Evolutionary conservation across 2,888 invertebrate species (phyloP), one percentile per base, ranked within the genome.

Genomic region (Drosophila rellima): DNA sequence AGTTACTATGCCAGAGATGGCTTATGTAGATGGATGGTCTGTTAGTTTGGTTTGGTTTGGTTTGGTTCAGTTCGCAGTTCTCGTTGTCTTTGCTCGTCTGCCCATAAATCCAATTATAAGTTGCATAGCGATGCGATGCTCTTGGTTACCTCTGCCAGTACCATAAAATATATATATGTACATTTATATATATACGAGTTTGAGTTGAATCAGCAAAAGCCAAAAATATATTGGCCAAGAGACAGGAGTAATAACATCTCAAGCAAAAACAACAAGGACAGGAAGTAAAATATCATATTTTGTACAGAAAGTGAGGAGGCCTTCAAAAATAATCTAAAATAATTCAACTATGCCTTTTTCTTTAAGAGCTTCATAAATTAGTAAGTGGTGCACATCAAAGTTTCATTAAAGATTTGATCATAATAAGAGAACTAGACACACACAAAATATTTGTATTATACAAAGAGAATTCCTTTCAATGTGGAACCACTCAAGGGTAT

Each of bases 51-150:
- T 42, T 48, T 31, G 31, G 2, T 47, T 48, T 40, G 33, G 33
- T 47, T 59, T 33, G 33, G 50, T 47, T 45, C 18, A 42, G 45
- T 56, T 61, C 26, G 51, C 35, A 37, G 20, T 37, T 50, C 42
- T 44, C 29, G 57, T 72, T 72, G 61, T 66, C 52, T 51, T 45
- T 64, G 47, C 48, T 17, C 26, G 42, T 52, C 62, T 74, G 64
- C 65, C 62, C 87, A 86, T 83, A 86, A 84, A 83, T 86, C 87
- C 86, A 86, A 84, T 84, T 86, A 86, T 81, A 86, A 86, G 70
- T 83, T 86, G 72, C 65, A 71, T 77, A 74, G 67, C 70, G 64
- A 76, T 67, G 68, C 60, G 65, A 69, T 59, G 70, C 61, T 75
- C 18, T 54, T 74, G 61, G 55, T 69, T 64, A 63, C 56, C 39